Conservation (phyloP, 2,113 vertebrate species). For the Seriola quinqueradiata region DNA sequence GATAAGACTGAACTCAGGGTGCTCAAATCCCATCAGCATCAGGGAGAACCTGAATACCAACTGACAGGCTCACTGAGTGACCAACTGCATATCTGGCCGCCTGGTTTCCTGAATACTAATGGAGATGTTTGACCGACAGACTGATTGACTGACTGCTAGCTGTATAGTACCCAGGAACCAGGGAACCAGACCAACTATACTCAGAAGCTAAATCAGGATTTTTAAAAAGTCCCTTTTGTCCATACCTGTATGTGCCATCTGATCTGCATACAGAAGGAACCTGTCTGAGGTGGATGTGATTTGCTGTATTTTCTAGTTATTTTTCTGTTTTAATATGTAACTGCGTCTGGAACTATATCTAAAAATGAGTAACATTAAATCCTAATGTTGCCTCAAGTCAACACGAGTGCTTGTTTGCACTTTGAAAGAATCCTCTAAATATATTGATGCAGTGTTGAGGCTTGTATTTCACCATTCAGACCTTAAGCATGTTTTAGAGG, state of each 20-base stretch:
- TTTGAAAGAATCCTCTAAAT: neutral
- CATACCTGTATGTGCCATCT: neutral
- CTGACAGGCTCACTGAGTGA: conserved; percentile 56
- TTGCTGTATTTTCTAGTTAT: neutral
- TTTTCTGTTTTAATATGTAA: neutral
- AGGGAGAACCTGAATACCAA: conserved; percentile 51
- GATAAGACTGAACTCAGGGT: conserved; percentile 69
- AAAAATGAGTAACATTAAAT: neutral
- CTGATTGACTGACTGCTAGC: neutral
- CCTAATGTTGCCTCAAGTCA: neutral
- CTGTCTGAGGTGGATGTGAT: neutral
- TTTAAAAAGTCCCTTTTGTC: neutral
- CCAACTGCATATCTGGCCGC: conserved; percentile 34
- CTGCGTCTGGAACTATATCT: neutral
- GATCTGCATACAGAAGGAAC: neutral
- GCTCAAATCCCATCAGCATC: conserved; percentile 72
- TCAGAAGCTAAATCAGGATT: neutral
- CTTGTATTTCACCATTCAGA: neutral
- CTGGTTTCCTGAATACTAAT: conserved; percentile 46
- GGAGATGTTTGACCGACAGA: conserved; percentile 31
- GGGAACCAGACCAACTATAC: neutral
- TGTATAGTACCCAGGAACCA: neutral
- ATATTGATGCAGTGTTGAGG: neutral
- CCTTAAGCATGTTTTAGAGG: neutral
- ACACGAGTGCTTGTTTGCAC: neutral